Evolutionary conservation across 2,888 invertebrate species (phyloP), one percentile per base, ranked within the genome.

Genomic region (Diaprepes abbreviatus): DNA sequence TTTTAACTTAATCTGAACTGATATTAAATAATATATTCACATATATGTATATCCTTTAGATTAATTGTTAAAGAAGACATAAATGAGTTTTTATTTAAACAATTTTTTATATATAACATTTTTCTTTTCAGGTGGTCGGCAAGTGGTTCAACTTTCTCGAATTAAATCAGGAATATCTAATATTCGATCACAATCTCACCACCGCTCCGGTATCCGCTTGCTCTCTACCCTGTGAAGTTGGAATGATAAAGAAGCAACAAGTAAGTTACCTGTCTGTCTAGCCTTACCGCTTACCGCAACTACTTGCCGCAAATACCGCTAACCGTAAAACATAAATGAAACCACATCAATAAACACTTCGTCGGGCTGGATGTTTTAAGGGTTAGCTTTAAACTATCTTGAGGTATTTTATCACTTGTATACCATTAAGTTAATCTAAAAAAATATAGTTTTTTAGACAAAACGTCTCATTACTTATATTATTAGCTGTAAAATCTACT

Each of bases 201-300:
- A 86, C 85, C 10, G 83, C 87, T 62, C 92, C 92, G 3, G 86
- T 86, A 36, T 92, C 92, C 1, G 89, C 90, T 0, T 93, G 92
- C 78, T 91, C 90, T 38, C 82, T 89, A 65, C 91, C 92, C 4
- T 92, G 92, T 80, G 85, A 85, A 70, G 85, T 87, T 31, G 92
- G 92, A 45, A 88, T 91, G 86, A 88, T 90, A 71, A 89, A 89
- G 77, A 90, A 88, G 80, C 89, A 90, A 83, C 88, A 88, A 85
- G 85, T 85, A 77, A 76, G 74, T 65, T 43, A 43, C 21, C 21
- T 43, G 17, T 43, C 19, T 9, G n/a, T 21, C 2, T 19, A 40
- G 9, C 16, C 40, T 17, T 24, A 24, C 3, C 24, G 19, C 7
- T 9, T 33, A 40, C 40, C 40, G 9, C 43, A 43, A 43, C 19